phyloP scores from a whole-genome alignment of 2,888 invertebrate genomes.

The Chirona hameri region DNA sequence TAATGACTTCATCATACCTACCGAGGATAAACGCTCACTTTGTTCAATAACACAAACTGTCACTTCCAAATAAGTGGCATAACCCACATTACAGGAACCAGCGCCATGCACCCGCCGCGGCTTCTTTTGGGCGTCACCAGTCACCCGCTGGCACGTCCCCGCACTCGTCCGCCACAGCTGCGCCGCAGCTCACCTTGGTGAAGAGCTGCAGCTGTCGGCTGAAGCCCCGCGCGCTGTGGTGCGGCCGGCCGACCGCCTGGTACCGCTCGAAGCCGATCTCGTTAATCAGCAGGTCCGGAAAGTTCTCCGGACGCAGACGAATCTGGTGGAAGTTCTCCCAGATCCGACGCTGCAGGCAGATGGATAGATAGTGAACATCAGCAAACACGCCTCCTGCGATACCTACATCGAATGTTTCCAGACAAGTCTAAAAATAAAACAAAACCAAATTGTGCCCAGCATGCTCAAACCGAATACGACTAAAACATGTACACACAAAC shows the following conservation, averaged over 20 bases:
- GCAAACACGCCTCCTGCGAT: no score
- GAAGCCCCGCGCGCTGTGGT: constrained; percentile 26
- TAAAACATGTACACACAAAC: no score
- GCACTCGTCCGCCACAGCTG: neutral
- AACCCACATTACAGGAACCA: no score
- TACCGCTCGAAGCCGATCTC: constrained; percentile 78
- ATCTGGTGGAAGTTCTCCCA: constrained; percentile 80
- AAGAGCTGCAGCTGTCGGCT: constrained; percentile 24
- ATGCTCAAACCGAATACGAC: no score
- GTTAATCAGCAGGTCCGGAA: constrained; percentile 83
- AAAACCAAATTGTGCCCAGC: no score
- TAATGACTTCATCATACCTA: neutral
- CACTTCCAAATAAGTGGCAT: no score
- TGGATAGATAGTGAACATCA: neutral
- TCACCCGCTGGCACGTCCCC: neutral
- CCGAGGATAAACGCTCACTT: no score
- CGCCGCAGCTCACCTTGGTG: neutral
- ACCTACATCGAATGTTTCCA: no score
- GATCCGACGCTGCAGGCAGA: constrained; percentile 54
- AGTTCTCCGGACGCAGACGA: constrained; percentile 85
- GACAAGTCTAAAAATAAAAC: no score
- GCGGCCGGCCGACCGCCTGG: constrained; percentile 10
- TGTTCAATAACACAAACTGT: no score
- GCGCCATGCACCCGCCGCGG: no score
- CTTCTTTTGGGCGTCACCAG: no score